These are phyloP conservation scores for Elaphurus davidianus DNA, from an alignment of 2,113 vertebrate species.

Conservation along the genomic window DNA sequence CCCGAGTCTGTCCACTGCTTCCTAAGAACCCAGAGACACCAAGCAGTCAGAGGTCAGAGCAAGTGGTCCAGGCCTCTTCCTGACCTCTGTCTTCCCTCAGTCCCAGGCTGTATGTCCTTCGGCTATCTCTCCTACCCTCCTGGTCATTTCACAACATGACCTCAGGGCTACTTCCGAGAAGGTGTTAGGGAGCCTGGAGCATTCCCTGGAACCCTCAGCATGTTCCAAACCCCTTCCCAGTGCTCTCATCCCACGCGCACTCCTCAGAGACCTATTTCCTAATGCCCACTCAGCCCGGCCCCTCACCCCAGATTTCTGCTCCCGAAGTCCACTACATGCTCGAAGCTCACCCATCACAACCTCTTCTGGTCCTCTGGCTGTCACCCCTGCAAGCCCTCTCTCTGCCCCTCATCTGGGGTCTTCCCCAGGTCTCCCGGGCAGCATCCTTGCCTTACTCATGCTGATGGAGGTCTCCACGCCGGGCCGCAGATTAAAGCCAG, in stretches of 20 bases:
- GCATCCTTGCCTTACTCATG: constrained; percentile 82
- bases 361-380: background rate
- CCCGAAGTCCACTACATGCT: background rate
- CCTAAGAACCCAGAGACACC: constrained; percentile 64
- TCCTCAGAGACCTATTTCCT: background rate
- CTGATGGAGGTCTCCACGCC: constrained; percentile 86
- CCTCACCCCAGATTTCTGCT: background rate
- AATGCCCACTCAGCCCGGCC: background rate
- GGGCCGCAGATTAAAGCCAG: constrained; percentile 84
- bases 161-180: background rate
- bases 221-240: background rate
- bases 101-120: background rate
- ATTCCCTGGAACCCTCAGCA: background rate
- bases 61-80: background rate
- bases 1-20: constrained; percentile 81
- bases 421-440: background rate
- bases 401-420: background rate
- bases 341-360: background rate
- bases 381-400: accelerated
- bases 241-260: background rate
- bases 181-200: background rate
- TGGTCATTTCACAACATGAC: background rate
- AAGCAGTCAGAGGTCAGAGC: background rate
- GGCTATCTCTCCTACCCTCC: background rate
- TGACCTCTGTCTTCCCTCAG: background rate